Conservation (phyloP, 2,113 vertebrate species). For the Gorsachius goisagi region DNA sequence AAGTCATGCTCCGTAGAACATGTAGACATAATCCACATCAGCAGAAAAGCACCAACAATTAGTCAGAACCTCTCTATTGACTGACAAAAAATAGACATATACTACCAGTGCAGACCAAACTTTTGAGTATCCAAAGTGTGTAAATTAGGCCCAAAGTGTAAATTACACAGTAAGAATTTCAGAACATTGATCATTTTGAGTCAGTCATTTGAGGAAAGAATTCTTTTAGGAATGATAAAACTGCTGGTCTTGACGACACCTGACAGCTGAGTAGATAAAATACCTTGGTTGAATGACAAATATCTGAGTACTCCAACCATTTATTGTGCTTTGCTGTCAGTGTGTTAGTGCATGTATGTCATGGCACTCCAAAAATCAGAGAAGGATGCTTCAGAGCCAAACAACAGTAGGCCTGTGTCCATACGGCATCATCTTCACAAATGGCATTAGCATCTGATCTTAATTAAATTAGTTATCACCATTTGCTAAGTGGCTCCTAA, state of each 20-base stretch:
- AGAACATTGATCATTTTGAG: not conserved
- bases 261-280: constrained; percentile 33
- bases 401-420: constrained; percentile 22
- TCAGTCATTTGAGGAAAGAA: not conserved
- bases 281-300: not conserved
- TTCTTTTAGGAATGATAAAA: constrained; percentile 23
- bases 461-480: constrained; percentile 59
- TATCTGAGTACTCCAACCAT: not conserved
- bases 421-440: constrained; percentile 41
- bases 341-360: not conserved
- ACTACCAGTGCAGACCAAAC: not conserved
- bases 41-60: not conserved
- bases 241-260: not conserved
- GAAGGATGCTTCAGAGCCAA: constrained; percentile 27
- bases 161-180: constrained; percentile 21
- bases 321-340: not conserved
- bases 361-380: not conserved
- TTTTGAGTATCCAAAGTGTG: not conserved
- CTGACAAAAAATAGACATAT: not conserved
- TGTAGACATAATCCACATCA: not conserved
- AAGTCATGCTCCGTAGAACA: not conserved
- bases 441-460: constrained; percentile 47
- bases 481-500: constrained; percentile 50
- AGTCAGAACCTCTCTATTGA: not conserved
- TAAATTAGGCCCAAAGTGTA: not conserved